Conservation (phyloP, 2,797 vertebrate species). For the Enteromius afrohamiltoni region DNA sequence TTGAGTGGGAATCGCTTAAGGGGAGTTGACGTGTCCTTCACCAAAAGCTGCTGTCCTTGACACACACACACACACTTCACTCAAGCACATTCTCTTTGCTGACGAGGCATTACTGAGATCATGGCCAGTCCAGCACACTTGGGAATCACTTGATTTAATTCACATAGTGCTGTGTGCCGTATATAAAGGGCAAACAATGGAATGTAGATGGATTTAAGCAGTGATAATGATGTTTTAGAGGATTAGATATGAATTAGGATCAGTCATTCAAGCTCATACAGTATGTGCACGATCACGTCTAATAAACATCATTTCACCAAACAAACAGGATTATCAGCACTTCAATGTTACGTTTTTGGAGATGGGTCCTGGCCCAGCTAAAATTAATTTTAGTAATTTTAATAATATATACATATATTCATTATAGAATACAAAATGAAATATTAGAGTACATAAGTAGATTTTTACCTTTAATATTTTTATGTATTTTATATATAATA, state of each 20-base stretch:
- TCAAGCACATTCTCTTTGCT: conserved; percentile 60
- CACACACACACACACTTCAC: conserved; percentile 50
- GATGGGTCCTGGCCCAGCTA: background rate
- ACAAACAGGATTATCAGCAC: conserved; percentile 40
- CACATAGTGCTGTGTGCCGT: conserved; percentile 45
- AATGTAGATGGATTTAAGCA: conserved; percentile 61
- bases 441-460: background rate
- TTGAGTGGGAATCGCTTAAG: conserved; percentile 42
- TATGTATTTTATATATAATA: background rate
- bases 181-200: conserved; percentile 60
- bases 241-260: conserved; percentile 62
- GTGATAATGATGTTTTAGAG: conserved; percentile 61
- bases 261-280: conserved; percentile 56
- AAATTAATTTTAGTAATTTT: background rate
- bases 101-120: conserved; percentile 68
- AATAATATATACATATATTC: background rate
- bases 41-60: conserved; percentile 73
- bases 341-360: background rate
- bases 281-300: conserved; percentile 33
- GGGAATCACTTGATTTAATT: conserved; percentile 65
- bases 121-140: conserved; percentile 61
- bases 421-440: background rate
- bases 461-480: background rate
- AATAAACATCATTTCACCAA: conserved; percentile 27
- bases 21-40: conserved; percentile 72